These are phyloP conservation scores for Radopholus similis DNA, from an alignment of 1,140 invertebrate genomes.

Conservation along the genomic window DNA sequence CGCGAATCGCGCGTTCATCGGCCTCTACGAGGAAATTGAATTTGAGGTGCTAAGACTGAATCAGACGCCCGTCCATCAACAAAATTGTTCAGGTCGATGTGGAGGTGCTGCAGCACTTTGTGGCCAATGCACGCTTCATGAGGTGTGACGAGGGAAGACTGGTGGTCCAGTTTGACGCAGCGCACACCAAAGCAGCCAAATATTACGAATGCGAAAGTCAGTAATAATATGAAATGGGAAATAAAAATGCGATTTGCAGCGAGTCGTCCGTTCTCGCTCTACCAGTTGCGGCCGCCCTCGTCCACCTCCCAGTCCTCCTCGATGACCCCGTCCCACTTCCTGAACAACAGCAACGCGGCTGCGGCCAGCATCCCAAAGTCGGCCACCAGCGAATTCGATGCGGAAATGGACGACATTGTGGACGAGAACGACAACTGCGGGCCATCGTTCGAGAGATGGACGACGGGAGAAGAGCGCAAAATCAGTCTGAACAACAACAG, in stretches of 20 bases:
- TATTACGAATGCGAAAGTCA: neutral
- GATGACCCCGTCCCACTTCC: neutral
- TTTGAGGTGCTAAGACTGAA: conserved; percentile 5
- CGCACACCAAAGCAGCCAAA: neutral
- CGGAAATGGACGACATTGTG: neutral
- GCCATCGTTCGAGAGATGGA: neutral
- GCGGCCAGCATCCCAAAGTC: neutral
- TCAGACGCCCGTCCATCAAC: neutral
- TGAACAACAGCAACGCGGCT: neutral
- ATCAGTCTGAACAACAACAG: neutral
- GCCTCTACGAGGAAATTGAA: conserved; percentile 10
- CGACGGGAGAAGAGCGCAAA: neutral
- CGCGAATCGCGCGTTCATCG: neutral
- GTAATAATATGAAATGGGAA: neutral
- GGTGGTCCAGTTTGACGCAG: neutral
- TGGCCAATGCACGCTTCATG: neutral
- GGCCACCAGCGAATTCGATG: neutral
- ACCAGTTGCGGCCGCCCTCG: neutral
- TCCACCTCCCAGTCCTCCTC: neutral
- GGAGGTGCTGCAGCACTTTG: neutral
- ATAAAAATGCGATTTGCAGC: no score
- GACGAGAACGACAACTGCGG: neutral
- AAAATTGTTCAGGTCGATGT: neutral
- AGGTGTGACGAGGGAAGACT: neutral
- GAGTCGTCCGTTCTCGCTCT: neutral